Percentiles rank a stretch among this genome's conserved stretches.
Evolutionary conservation across 2,797 vertebrate species (phyloP).

Genomic region (Antrozous pallidus): DNA sequence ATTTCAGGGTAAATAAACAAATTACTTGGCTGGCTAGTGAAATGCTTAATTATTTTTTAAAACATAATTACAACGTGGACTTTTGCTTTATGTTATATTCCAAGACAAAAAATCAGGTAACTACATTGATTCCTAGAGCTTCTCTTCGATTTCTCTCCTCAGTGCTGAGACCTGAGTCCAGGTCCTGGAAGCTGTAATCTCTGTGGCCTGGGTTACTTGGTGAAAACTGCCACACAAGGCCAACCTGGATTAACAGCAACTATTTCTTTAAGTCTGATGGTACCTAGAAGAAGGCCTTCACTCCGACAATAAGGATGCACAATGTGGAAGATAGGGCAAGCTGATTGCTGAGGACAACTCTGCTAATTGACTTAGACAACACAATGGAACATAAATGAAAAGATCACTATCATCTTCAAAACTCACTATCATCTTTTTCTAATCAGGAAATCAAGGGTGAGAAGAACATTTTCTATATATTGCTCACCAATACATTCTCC

Average conservation of each 20-base stretch:
- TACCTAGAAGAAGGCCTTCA: background rate
- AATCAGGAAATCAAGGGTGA: background rate
- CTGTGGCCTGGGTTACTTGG: background rate
- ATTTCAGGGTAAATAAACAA: conserved; percentile 37
- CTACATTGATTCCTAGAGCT: background rate
- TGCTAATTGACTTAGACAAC: background rate
- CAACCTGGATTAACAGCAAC: background rate
- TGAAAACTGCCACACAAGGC: background rate
- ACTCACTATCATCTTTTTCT: background rate
- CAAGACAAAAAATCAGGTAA: background rate
- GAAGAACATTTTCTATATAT: background rate
- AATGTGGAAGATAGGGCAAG: background rate
- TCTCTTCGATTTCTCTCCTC: background rate
- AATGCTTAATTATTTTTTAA: conserved; percentile 36
- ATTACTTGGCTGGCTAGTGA: background rate
- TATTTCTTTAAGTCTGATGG: background rate
- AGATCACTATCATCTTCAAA: background rate
- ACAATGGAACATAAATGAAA: background rate
- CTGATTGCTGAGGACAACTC: background rate
- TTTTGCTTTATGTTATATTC: background rate
- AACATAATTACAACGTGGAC: background rate
- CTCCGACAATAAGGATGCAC: background rate
- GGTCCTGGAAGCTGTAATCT: background rate
- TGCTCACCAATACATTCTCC: background rate
- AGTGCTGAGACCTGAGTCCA: background rate